Evolutionary conservation across 2,113 vertebrate genomes (phyloP), one percentile per base, ranked within the genome.

Genomic region (Pachyramphus minor): DNA sequence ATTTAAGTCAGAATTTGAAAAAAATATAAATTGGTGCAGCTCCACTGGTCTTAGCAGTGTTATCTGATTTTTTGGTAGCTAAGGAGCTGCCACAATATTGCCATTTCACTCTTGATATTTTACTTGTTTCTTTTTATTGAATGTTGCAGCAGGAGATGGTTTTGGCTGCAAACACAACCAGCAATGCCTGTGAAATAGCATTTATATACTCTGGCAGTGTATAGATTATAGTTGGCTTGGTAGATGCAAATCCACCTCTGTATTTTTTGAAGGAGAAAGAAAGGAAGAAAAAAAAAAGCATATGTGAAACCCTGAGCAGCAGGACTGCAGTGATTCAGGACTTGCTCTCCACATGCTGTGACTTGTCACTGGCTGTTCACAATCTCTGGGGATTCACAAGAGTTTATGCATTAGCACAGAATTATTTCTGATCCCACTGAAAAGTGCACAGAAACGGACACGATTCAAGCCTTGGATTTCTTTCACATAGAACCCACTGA

Each of bases 361-460:
- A 90, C 90, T 93, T 90, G 90, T 93, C 79, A 84, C 86, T 66
- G 87, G 71, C 84, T 94, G 63, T 90, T 94, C 95, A 89, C 27
- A 60, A 58, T 86, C 76, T 78, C 77, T 83, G 50, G 73, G 86
- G 92, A 82, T 92, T 93, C 92, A 79, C 64, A 75, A 71, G 87
- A 72, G 76, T 93, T 96, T 89, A 72, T 89, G 91, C 66, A 69
- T 93, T 89, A 97, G 83, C 72, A 72, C 87, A 81, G 66, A 68
- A 85, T 89, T 95, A 95, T 81, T 94, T 88, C 83, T 93, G 79
- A 84, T 94, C 92, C 68, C 3, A 6, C 16, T 84, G 76, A 88
- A 91, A 94, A 88, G 68, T 30, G 42, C 52, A 56, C 50, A 84
- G 88, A 86, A 96, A 90, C 2, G 4, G 63, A 50, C 45, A 68